These are phyloP conservation scores for Bergia puertoricense DNA, from an alignment of 92 coral and sea anemone genomes.

Conservation along the genomic window DNA sequence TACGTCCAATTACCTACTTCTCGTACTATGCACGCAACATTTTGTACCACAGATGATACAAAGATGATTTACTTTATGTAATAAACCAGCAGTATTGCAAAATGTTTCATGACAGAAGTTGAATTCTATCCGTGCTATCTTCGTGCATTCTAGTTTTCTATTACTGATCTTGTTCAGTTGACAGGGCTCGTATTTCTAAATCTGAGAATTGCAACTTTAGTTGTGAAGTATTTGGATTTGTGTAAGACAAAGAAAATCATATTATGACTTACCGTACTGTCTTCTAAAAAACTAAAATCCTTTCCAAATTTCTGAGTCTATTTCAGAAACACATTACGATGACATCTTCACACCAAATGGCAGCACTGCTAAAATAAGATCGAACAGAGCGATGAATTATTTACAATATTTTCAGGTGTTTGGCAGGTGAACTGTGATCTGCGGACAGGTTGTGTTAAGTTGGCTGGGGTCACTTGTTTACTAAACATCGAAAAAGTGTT, in stretches of 20 bases:
- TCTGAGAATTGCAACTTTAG: not conserved
- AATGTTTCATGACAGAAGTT: not conserved
- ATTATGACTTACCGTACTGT: not conserved
- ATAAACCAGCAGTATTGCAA: not conserved
- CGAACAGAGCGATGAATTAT: slow-evolving; percentile 11
- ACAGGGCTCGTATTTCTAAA: no score
- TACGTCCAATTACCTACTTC: not conserved
- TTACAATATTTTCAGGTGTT: slow-evolving; percentile 27
- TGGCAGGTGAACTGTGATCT: slow-evolving; percentile 16
- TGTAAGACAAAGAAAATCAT: not conserved
- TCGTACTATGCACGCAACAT: not conserved
- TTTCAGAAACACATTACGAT: slow-evolving; percentile 8
- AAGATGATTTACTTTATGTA: no score
- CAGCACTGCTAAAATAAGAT: slow-evolving; percentile 33
- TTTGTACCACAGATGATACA: not conserved
- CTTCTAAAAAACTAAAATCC: not conserved
- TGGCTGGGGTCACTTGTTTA: not conserved
- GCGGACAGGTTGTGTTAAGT: slow-evolving; percentile 15
- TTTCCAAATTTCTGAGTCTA: not conserved
- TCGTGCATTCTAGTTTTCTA: not conserved
- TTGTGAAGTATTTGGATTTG: not conserved
- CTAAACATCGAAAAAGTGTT: not conserved
- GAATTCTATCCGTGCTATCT: not conserved
- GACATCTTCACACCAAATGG: not conserved
- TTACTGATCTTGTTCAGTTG: not conserved